phyloP scores from a whole-genome alignment of 2,113 vertebrate genomes.

The Erinaceus europaeus region DNA sequence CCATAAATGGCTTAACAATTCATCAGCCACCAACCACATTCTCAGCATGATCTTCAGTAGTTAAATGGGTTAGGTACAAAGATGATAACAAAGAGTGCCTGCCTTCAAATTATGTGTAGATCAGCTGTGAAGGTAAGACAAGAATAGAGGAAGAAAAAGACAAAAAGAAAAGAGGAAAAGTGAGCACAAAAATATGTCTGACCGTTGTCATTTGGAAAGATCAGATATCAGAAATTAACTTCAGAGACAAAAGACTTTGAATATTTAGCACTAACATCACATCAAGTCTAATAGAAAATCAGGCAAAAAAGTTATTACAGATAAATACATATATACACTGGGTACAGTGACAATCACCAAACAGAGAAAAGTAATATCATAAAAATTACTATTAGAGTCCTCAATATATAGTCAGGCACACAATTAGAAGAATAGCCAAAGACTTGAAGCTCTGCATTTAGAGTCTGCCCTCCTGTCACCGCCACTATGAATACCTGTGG shows the following conservation, averaged over 20 bases:
- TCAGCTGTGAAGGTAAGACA: background rate
- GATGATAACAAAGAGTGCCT: background rate
- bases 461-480: background rate
- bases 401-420: background rate
- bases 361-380: background rate
- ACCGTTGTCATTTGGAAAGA: background rate
- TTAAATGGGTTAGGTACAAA: background rate
- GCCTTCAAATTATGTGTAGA: background rate
- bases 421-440: background rate
- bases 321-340: background rate
- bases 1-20: background rate
- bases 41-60: background rate
- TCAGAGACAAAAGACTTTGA: background rate
- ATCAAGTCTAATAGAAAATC: conserved; percentile 41
- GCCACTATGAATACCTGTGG: background rate
- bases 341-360: background rate
- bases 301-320: conserved; percentile 10
- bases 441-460: background rate
- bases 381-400: background rate
- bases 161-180: background rate
- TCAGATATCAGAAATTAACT: background rate
- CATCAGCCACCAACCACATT: background rate
- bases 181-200: background rate
- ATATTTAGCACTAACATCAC: background rate
- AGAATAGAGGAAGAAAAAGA: too few relatives aligned